Conservation (phyloP, 2,113 vertebrate genomes). For the Tautogolabrus adspersus region DNA sequence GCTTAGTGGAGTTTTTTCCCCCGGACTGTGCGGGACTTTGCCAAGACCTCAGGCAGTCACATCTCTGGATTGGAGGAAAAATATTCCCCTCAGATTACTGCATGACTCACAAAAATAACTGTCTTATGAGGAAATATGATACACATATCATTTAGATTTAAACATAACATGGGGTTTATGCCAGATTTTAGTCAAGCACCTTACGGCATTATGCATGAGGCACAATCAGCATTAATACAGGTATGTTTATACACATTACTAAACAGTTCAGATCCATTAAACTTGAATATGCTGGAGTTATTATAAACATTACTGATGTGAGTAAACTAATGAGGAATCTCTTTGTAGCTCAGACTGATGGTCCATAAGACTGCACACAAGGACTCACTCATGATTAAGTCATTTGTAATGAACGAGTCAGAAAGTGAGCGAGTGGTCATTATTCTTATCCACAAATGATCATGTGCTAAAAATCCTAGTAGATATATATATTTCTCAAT, state of each 20-base stretch:
- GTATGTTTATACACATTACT: background rate
- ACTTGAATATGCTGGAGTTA: background rate
- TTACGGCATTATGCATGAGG: constrained; percentile 4
- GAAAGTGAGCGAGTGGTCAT: background rate
- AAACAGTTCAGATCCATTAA: background rate
- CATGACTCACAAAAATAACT: constrained; percentile 78
- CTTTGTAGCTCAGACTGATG: background rate
- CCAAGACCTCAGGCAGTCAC: constrained; percentile 78
- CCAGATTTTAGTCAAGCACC: constrained; percentile 40
- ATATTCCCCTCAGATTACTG: constrained; percentile 68
- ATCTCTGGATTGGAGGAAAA: constrained; percentile 68
- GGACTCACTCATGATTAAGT: background rate
- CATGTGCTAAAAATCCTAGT: no score
- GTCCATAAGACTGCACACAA: background rate
- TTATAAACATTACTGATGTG: background rate
- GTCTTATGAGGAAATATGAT: constrained; percentile 58
- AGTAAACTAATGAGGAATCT: background rate
- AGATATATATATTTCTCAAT: no score
- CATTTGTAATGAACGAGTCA: background rate
- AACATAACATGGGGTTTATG: constrained; percentile 39
- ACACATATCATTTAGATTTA: constrained; percentile 62
- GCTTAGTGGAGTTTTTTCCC: constrained; percentile 61
- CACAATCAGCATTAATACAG: constrained; percentile 12
- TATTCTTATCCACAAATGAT: no score
- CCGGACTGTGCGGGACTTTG: constrained; percentile 62